These are phyloP conservation scores for Syncerus caffer DNA, from an alignment of 2,797 vertebrate species.

Conservation along the genomic window DNA sequence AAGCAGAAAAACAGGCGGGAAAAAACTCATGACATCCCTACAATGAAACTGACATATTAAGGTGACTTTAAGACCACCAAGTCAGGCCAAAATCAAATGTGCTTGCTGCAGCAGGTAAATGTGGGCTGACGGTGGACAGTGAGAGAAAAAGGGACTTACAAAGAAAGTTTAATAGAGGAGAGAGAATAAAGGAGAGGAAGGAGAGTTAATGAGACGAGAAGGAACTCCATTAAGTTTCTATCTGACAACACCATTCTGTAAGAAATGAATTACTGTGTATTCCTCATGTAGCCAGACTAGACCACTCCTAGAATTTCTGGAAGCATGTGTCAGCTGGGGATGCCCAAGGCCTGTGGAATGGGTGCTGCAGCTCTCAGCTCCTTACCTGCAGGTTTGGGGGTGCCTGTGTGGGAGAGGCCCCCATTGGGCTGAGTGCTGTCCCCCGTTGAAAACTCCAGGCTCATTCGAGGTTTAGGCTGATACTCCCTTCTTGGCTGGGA, in stretches of 20 bases:
- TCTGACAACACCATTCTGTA: not conserved
- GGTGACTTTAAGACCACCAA: not conserved
- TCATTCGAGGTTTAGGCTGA: conserved; percentile 92
- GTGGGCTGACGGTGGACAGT: not conserved
- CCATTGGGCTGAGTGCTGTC: conserved; percentile 93
- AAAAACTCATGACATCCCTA: not conserved
- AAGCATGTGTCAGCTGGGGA: accelerated
- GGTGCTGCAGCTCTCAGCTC: not conserved
- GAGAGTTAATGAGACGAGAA: not conserved
- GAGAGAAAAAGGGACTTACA: not conserved
- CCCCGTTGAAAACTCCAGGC: conserved; percentile 89
- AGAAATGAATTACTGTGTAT: not conserved
- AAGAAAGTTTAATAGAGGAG: not conserved
- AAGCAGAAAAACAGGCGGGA: not conserved
- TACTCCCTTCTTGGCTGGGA: conserved; percentile 92
- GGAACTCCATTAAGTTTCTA: not conserved
- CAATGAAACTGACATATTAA: not conserved
- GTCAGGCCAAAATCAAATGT: not conserved
- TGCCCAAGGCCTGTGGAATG: too few relatives aligned
- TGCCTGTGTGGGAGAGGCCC: conserved; percentile 89
- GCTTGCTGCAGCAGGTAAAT: not conserved
- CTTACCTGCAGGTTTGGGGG: conserved; percentile 94
- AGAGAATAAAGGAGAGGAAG: not conserved
- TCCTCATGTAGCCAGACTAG: not conserved
- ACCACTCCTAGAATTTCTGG: not conserved